Evolutionary conservation across 2,888 invertebrate genomes (phyloP).

Genomic region (Temnothorax ravouxi): DNA sequence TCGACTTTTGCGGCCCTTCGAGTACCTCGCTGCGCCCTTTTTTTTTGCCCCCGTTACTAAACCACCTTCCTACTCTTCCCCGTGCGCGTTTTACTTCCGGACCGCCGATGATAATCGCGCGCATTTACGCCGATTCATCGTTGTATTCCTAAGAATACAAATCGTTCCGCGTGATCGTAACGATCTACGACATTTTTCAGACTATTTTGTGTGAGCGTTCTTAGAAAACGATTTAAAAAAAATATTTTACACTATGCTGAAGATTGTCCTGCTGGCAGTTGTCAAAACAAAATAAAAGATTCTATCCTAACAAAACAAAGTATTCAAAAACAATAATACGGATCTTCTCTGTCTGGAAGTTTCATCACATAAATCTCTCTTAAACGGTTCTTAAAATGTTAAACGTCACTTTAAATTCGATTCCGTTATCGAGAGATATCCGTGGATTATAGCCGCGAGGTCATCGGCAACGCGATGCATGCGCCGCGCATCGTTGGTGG

Average conservation of each 20-base stretch:
- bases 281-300: background rate
- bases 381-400: background rate
- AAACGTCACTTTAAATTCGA: constrained; percentile 13
- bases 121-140: constrained; percentile 59
- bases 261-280: background rate
- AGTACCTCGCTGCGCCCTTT: constrained; percentile 56
- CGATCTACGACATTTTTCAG: constrained; percentile 3
- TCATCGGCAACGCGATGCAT: constrained; percentile 7
- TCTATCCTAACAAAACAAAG: background rate
- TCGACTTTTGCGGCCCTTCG: constrained; percentile 68
- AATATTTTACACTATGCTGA: background rate
- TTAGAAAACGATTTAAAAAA: background rate
- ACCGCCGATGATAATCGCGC: constrained; percentile 66
- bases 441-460: constrained; percentile 42
- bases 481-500: constrained; percentile 66
- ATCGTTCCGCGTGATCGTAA: constrained; percentile 8
- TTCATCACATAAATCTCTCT: background rate
- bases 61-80: constrained; percentile 23
- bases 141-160: background rate
- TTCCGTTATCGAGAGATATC: constrained; percentile 29
- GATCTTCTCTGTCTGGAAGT: background rate
- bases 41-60: constrained; percentile 17
- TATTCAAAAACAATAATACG: background rate
- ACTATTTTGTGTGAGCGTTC: background rate
- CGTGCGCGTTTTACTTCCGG: constrained; percentile 59